Evolutionary conservation across 64 coral and sea anemone species (phyloP).

Genomic region (Hydrozoanthus tunicans): DNA sequence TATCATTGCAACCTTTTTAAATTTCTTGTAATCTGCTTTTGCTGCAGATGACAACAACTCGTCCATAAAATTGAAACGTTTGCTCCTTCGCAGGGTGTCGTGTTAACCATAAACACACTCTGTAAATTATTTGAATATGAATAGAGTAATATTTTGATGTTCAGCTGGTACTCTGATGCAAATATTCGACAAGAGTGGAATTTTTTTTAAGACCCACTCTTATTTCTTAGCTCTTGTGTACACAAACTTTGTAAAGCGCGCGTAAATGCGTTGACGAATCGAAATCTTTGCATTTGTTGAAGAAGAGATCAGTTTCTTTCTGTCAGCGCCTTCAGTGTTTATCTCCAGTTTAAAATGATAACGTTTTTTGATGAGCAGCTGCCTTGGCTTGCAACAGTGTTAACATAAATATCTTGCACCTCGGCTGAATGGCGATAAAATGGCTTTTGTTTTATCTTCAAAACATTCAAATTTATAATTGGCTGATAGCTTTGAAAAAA

Average conservation of each 20-base stretch:
- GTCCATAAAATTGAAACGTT: constrained; percentile 50
- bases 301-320: constrained; percentile 39
- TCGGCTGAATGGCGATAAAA: not conserved
- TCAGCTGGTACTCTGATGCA: not conserved
- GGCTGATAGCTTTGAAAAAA: not conserved
- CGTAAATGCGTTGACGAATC: constrained; percentile 32
- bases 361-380: not conserved
- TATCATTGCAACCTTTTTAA: constrained; percentile 15
- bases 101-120: not conserved
- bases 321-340: constrained; percentile 13
- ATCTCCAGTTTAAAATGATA: not conserved
- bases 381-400: not conserved
- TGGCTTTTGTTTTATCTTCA: not conserved
- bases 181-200: not conserved
- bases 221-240: not conserved
- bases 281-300: constrained; percentile 33
- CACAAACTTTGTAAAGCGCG: constrained; percentile 64
- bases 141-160: not conserved
- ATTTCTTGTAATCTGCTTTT: not conserved
- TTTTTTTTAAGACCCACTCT: not conserved
- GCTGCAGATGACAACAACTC: not conserved
- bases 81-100: constrained; percentile 1
- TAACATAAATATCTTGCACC: not conserved
- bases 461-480: not conserved
- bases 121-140: constrained; percentile 1